phyloP scores from a whole-genome alignment of 2,797 vertebrate genomes.

The Dromococcyx pavoninus region DNA sequence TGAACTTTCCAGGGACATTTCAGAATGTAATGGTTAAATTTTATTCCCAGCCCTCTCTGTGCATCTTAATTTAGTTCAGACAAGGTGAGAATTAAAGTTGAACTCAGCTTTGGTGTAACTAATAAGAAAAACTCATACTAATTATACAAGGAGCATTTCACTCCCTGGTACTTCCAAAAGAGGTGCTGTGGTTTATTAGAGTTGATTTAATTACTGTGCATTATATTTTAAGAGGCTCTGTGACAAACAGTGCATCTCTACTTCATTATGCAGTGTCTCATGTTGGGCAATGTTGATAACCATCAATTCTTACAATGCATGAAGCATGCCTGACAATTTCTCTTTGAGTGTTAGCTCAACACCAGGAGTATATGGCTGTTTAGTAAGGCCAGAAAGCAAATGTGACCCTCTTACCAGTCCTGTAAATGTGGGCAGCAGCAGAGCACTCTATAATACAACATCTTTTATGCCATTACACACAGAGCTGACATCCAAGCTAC shows the following conservation, averaged over 20 bases:
- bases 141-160: not conserved
- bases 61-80: not conserved
- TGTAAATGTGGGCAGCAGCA: not conserved
- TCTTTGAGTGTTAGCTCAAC: not conserved
- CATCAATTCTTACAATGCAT: not conserved
- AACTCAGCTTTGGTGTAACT: constrained; percentile 5
- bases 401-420: not conserved
- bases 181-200: not conserved
- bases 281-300: not conserved
- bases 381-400: not conserved
- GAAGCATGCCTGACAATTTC: not conserved
- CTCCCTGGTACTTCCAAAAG: not conserved
- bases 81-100: not conserved
- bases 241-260: not conserved
- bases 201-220: not conserved
- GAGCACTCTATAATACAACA: not conserved
- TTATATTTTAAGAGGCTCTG: not conserved
- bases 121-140: not conserved
- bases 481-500: not conserved
- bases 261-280: not conserved
- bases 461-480: not conserved
- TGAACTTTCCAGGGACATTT: constrained; percentile 58
- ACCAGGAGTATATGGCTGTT: not conserved
- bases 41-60: not conserved
- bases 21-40: constrained; percentile 5